A percentile compares a stretch with the other conserved stretches of the same genome.
Evolutionary conservation across 1,140 invertebrate species (phyloP).

Genomic region (Parasteatoda tepidariorum): DNA sequence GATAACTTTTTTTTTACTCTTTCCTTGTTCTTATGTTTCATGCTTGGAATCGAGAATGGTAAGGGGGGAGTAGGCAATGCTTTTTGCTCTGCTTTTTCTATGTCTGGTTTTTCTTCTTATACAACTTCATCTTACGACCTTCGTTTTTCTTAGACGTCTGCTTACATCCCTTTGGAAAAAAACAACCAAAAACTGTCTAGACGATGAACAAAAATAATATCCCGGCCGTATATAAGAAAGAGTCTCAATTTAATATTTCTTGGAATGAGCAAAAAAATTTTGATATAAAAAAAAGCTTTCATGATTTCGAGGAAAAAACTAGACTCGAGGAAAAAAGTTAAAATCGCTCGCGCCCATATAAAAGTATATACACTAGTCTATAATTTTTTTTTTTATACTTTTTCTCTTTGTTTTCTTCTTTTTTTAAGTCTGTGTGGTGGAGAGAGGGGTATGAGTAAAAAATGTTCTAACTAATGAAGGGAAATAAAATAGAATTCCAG

Average conservation of each 20-base stretch:
- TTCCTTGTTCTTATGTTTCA: slow-evolving; percentile 57
- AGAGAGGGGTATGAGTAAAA: slow-evolving; percentile 39
- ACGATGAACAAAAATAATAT: slow-evolving; percentile 50
- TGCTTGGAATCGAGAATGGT: slow-evolving; percentile 21
- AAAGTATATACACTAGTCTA: neutral
- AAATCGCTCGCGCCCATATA: neutral
- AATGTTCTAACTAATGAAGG: slow-evolving; percentile 34
- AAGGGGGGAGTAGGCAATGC: neutral
- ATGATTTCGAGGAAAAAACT: neutral
- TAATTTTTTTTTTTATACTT: neutral
- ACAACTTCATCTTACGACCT: slow-evolving; percentile 39
- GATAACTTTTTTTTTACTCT: slow-evolving; percentile 14
- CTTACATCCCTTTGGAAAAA: neutral
- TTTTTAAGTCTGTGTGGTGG: neutral
- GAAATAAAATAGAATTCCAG: slow-evolving; percentile 55
- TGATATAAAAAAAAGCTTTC: neutral
- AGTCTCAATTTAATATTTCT: slow-evolving; percentile 4
- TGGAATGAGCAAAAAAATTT: slow-evolving; percentile 2
- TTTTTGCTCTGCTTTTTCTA: slow-evolving; percentile 53
- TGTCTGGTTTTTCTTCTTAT: slow-evolving; percentile 59
- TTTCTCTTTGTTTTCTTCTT: neutral
- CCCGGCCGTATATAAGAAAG: slow-evolving; percentile 27
- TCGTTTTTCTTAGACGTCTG: slow-evolving; percentile 49
- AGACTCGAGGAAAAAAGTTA: slow-evolving; percentile 32
- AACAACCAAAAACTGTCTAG: slow-evolving; percentile 42